These are phyloP conservation scores for Drosophila lacteicornis DNA, from an alignment of 1,140 invertebrate genomes.

Conservation along the genomic window DNA sequence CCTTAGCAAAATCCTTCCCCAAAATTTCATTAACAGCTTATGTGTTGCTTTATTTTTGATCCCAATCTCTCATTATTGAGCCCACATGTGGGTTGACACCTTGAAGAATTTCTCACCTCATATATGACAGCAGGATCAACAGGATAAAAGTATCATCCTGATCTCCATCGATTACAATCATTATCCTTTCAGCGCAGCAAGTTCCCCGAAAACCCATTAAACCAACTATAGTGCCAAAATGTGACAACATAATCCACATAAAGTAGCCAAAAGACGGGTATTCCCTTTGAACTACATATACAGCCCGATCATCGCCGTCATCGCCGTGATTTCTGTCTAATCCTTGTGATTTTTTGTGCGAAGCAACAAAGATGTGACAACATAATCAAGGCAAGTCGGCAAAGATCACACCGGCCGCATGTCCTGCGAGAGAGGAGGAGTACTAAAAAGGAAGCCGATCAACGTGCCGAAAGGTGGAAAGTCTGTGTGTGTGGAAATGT, in stretches of 20 bases:
- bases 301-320: conserved; percentile 21
- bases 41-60: background rate
- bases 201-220: conserved; percentile 47
- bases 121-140: background rate
- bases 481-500: conserved; percentile 47
- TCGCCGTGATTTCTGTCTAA: conserved; percentile 67
- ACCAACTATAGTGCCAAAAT: conserved; percentile 38
- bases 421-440: conserved; percentile 31
- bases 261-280: conserved; percentile 20
- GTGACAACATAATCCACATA: conserved; percentile 54
- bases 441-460: conserved; percentile 35
- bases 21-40: conserved; percentile 15
- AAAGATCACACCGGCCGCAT: conserved; percentile 70
- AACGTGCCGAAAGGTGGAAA: conserved; percentile 74
- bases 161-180: conserved; percentile 24
- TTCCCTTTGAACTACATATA: conserved; percentile 23
- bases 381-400: conserved; percentile 61
- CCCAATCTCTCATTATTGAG: conserved; percentile 5
- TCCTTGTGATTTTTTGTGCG: conserved; percentile 57
- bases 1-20: background rate
- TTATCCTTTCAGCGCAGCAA: conserved; percentile 1
- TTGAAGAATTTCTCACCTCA: background rate
- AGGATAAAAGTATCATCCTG: conserved; percentile 10
- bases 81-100: conserved; percentile 5
- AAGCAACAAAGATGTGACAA: conserved; percentile 61